Evolutionary conservation across 2,113 vertebrate species (phyloP).

Genomic region (Origma solitaria): DNA sequence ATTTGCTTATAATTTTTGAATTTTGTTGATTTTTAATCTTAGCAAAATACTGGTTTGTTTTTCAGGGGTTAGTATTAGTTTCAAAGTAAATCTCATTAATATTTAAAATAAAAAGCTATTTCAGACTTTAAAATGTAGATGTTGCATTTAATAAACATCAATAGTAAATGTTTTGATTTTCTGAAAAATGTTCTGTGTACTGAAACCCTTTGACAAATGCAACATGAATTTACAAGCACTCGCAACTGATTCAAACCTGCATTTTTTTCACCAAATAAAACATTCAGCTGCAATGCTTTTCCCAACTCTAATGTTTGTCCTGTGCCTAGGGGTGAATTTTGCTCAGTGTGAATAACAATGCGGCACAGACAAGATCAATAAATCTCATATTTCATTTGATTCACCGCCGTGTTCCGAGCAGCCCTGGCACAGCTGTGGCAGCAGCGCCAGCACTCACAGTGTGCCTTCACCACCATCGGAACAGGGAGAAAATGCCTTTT

Average conservation of each 20-base stretch:
- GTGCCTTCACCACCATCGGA: not conserved
- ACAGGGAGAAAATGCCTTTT: not conserved
- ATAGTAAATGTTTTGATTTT: not conserved
- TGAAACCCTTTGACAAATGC: not conserved
- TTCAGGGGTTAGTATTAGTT: not conserved
- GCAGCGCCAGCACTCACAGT: rapidly evolving
- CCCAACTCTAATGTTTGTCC: not conserved
- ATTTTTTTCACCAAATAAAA: not conserved
- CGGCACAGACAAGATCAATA: slow-evolving; percentile 3
- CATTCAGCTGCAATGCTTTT: not conserved
- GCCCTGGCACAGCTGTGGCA: not conserved
- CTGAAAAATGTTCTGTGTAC: not conserved
- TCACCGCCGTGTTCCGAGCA: not conserved
- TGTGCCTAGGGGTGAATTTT: not conserved
- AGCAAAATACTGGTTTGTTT: not conserved
- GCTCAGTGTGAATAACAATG: slow-evolving; percentile 6
- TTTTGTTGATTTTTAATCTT: not conserved
- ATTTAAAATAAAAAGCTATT: not conserved
- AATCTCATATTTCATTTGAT: not conserved
- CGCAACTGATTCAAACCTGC: not conserved
- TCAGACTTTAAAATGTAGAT: not conserved
- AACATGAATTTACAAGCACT: not conserved
- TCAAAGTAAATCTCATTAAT: not conserved
- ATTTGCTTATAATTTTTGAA: not conserved
- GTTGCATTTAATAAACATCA: not conserved